Conservation (phyloP, 2,888 invertebrate species). For the Pristionchus entomophagus region DNA sequence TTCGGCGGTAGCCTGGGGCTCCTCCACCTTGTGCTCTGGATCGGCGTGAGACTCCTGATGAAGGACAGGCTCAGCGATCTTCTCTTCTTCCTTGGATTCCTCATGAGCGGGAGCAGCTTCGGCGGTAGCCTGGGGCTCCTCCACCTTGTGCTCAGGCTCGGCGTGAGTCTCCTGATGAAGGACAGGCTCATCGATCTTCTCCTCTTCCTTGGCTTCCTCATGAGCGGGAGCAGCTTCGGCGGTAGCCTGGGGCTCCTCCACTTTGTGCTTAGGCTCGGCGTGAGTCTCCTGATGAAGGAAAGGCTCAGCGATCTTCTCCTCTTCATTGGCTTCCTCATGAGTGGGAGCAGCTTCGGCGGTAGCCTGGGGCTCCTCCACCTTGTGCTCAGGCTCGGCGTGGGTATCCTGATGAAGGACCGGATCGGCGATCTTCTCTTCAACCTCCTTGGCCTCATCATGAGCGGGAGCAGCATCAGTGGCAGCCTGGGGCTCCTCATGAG, state of each 20-base stretch:
- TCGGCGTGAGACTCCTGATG: neutral
- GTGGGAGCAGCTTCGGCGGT: neutral
- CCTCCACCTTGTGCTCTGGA: neutral
- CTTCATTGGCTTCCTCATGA: neutral
- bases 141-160: neutral
- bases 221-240: neutral
- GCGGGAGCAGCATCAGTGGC: neutral
- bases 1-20: neutral
- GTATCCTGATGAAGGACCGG: neutral
- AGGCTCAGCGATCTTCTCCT: neutral
- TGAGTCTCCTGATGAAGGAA: neutral
- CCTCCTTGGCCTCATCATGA: constrained; percentile 15
- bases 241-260: neutral
- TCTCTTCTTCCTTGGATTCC: neutral
- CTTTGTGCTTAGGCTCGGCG: neutral
- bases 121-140: neutral
- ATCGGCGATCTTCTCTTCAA: neutral
- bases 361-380: constrained; percentile 34
- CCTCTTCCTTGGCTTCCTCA: constrained; percentile 16
- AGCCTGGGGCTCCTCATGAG: neutral
- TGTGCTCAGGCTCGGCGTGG: neutral
- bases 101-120: constrained; percentile 9
- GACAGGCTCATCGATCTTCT: neutral
- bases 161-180: neutral
- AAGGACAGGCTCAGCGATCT: neutral